Conservation (phyloP, 2,797 vertebrate genomes). For the Phyllotis vaccarum region DNA sequence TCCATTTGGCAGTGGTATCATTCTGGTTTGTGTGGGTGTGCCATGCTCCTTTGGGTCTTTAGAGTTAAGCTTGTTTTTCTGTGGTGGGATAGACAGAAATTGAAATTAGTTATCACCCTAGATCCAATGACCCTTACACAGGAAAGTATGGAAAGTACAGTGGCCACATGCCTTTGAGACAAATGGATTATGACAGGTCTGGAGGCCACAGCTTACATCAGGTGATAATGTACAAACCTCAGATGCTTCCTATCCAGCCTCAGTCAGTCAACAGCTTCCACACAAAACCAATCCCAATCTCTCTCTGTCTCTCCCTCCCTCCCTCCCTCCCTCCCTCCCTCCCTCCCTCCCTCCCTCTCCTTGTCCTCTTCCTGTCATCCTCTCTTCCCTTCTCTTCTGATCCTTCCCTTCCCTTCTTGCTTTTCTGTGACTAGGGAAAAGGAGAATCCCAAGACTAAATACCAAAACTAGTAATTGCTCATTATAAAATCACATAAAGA, state of each 20-base stretch:
- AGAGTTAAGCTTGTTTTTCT: not conserved
- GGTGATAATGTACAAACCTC: not conserved
- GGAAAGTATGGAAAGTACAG: not conserved
- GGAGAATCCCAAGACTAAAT: not conserved
- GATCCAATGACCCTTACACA: not conserved
- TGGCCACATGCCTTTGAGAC: not conserved
- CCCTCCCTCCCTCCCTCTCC: too few species aligned
- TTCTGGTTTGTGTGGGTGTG: not conserved
- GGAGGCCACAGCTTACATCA: not conserved
- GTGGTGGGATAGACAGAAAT: not conserved
- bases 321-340: too few species aligned
- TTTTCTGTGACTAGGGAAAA: not conserved
- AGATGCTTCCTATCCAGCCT: not conserved
- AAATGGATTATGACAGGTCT: not conserved
- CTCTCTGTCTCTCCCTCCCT: not conserved
- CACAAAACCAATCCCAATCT: too few species aligned
- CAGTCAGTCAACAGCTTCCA: not conserved
- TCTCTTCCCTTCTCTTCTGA: too few species aligned
- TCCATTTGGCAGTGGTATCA: not conserved
- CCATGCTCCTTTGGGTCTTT: not conserved
- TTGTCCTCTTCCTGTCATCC: fast-evolving
- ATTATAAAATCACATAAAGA: slow-evolving; percentile 29
- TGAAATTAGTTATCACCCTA: not conserved
- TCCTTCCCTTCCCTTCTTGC: fast-evolving
- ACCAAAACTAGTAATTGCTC: not conserved